phyloP scores from a whole-genome alignment of 1,140 invertebrate genomes.

The Limonius californicus region DNA sequence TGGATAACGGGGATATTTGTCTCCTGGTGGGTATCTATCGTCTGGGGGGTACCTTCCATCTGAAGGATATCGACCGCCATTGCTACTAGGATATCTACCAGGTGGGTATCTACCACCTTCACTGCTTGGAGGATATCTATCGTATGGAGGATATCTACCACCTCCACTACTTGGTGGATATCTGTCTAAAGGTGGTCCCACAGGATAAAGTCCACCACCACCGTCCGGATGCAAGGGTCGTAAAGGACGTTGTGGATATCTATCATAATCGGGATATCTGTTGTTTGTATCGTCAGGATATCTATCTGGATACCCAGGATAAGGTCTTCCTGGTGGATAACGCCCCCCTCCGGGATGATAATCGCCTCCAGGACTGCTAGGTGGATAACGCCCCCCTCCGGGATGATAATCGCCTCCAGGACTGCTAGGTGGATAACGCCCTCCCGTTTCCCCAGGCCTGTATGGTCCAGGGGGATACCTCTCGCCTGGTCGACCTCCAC shows the following conservation, averaged over 20 bases:
- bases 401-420: slow-evolving; percentile 49
- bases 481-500: slow-evolving; percentile 33
- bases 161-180: slow-evolving; percentile 40
- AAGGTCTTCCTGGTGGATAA: slow-evolving; percentile 34
- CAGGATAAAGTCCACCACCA: slow-evolving; percentile 19
- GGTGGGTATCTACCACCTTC: slow-evolving; percentile 19
- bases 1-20: slow-evolving; percentile 44
- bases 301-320: slow-evolving; percentile 42
- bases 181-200: slow-evolving; percentile 32
- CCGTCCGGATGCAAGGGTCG: slow-evolving; percentile 10
- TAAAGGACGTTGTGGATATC: slow-evolving; percentile 42
- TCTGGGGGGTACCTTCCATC: slow-evolving; percentile 38
- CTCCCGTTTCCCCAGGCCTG: slow-evolving; percentile 28
- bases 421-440: slow-evolving; percentile 22
- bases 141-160: slow-evolving; percentile 39
- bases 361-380: slow-evolving; percentile 47
- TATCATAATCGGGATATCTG: slow-evolving; percentile 41
- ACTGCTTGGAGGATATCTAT: slow-evolving; percentile 26
- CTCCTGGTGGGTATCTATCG: slow-evolving; percentile 35
- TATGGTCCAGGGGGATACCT: slow-evolving; percentile 32
- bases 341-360: slow-evolving; percentile 35
- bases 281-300: slow-evolving; percentile 27
- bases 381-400: background rate
- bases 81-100: slow-evolving; percentile 37
- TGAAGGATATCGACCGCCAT: slow-evolving; percentile 23